phyloP scores from a whole-genome alignment of 2,113 vertebrate species.

The Oxyura jamaicensis region DNA sequence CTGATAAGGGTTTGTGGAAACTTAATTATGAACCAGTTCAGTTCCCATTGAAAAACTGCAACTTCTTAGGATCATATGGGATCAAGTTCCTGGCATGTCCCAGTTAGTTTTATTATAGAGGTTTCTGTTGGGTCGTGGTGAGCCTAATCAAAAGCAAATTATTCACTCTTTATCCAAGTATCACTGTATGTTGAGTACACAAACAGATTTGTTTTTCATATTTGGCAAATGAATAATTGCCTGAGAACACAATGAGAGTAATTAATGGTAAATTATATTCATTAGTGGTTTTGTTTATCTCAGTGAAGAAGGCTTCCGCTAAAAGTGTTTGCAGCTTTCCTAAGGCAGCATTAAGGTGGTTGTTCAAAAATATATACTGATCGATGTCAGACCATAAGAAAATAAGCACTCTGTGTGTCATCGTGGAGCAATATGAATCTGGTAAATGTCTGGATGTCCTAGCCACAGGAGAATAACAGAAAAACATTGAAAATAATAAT shows the following conservation, averaged over 20 bases:
- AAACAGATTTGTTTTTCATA: not conserved
- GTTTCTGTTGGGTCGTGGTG: not conserved
- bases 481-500: not conserved
- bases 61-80: not conserved
- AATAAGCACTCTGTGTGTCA: not conserved
- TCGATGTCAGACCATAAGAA: not conserved
- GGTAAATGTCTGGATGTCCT: not conserved
- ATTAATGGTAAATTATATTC: slow-evolving; percentile 1
- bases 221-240: slow-evolving; percentile 23
- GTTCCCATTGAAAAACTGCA: not conserved
- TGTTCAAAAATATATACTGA: not conserved
- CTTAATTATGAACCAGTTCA: not conserved
- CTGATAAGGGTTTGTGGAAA: not conserved
- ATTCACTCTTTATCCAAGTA: not conserved
- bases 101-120: not conserved
- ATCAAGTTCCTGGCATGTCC: not conserved
- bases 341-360: not conserved
- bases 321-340: not conserved
- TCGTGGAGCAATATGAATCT: not conserved
- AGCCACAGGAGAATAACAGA: not conserved
- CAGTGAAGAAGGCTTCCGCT: not conserved
- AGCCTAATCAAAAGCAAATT: not conserved
- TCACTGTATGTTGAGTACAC: not conserved
- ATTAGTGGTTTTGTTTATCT: slow-evolving; percentile 27
- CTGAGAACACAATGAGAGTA: not conserved